Base-by-base conservation (phyloP, 1,140 invertebrate genomes). In the Drosophila subpulchrella region DNA sequence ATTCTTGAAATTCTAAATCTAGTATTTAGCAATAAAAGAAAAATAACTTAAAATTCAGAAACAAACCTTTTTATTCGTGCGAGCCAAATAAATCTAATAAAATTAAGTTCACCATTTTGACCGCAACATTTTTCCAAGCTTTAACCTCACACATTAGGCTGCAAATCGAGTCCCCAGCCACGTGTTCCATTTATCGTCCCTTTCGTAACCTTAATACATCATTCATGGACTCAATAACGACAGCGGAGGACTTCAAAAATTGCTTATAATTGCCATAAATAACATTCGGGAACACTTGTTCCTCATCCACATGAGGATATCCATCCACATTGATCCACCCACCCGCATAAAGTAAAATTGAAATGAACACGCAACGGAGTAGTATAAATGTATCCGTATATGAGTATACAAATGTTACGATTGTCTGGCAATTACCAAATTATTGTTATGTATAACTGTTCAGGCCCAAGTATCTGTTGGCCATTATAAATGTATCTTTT, bases 361-460 rank as follows among this genome's bases (percentile, higher is more conserved):
- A 88, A 88, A 77, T 83, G 72, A 61, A 74, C 83, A 88, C 83
- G 83, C 83, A 77, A 89, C 30, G 70, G 51, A 15, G 41, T 42
- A 36, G 60, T 6, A 51, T 51, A 24, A 53, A 68, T 51, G 47
- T 68, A 66, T 68, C 59, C 59, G 27, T 12, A 42, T 44, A 42
- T 53, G 34, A 27, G 36, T 53, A 80, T 74, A 86, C 83, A 86
- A 88, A 88, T 88, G 84, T 74, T 88, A 88, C 84, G 83, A 88
- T 88, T 88, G 83, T 80, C 83, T 76, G 83, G 83, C 83, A 88
- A 88, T 88, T 88, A 88, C 84, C 83, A 82, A 88, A 88, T 88
- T 88, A 88, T 89, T 88, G 83, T 88, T 88, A 88, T 88, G 76
- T 89, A 88, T 88, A 83, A 81, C 79, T 67, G 79, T 68, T 82